A percentile compares a stretch with the other conserved stretches of the same genome.
These are phyloP conservation scores for Andrena minutula DNA, from an alignment of 2,888 invertebrate genomes.

Conservation along the genomic window DNA sequence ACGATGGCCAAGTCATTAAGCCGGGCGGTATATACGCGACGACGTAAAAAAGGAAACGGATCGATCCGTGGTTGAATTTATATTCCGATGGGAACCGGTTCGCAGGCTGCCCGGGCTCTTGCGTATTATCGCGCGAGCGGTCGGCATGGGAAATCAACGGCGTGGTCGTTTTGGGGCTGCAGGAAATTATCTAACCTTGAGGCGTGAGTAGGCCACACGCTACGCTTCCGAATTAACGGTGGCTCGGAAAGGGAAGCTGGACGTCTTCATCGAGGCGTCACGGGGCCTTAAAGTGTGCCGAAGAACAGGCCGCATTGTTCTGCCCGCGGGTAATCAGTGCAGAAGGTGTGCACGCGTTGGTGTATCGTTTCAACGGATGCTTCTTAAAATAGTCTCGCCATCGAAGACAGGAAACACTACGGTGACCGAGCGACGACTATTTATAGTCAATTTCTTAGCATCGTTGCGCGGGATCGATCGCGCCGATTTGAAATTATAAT, in stretches of 20 bases:
- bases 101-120: constrained; percentile 12
- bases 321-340: too few species aligned
- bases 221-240: constrained; percentile 47
- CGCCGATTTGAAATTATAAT: constrained; percentile 50
- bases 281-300: too few species aligned
- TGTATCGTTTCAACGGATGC: background rate
- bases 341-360: background rate
- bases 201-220: constrained; percentile 15
- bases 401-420: background rate
- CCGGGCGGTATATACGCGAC: constrained; percentile 40
- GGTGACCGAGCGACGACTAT: constrained; percentile 8
- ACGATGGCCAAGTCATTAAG: constrained; percentile 41
- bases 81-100: constrained; percentile 65
- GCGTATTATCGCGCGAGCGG: constrained; percentile 31
- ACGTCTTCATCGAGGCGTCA: background rate
- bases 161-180: background rate
- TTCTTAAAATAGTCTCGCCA: constrained; percentile 7
- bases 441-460: constrained; percentile 15
- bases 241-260: constrained; percentile 15
- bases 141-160: background rate
- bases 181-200: constrained; percentile 65
- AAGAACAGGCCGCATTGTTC: too few species aligned
- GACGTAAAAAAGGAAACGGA: constrained; percentile 35
- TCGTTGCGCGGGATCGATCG: background rate
- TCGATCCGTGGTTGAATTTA: constrained; percentile 59